phyloP scores from a whole-genome alignment of 1,140 invertebrate genomes.

The Saccostrea cuccullata region DNA sequence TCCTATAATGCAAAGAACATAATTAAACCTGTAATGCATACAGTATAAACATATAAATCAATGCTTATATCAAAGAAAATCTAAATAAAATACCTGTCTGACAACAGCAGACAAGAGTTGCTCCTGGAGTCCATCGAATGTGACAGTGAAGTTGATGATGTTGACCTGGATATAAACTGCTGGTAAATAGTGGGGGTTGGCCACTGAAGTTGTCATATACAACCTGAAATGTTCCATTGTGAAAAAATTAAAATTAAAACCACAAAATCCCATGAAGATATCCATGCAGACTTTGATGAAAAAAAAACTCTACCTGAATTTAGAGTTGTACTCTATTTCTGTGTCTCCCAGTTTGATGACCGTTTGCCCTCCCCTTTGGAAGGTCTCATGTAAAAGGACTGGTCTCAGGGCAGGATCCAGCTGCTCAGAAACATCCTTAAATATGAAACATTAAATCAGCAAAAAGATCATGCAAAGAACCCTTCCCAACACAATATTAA shows the following conservation, averaged over 20 bases:
- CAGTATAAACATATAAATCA: neutral
- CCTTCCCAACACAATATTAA: too few species aligned
- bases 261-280: neutral
- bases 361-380: conserved; percentile 70
- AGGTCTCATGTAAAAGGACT: conserved; percentile 75
- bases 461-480: neutral
- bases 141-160: conserved; percentile 79
- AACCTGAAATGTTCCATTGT: conserved; percentile 76
- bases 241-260: neutral
- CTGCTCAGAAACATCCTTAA: conserved; percentile 73
- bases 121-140: conserved; percentile 77
- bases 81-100: conserved; percentile 66
- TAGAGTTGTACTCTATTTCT: conserved; percentile 78
- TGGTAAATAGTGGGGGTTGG: conserved; percentile 77
- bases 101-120: conserved; percentile 77
- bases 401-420: conserved; percentile 76
- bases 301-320: conserved; percentile 70
- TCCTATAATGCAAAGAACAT: conserved; percentile 65
- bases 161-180: conserved; percentile 75
- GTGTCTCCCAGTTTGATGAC: conserved; percentile 77
- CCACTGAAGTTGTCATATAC: conserved; percentile 75
- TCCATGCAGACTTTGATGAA: neutral
- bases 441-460: conserved; percentile 25
- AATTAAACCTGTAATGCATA: neutral
- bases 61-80: neutral